Base-by-base conservation (phyloP, 2,888 invertebrate genomes). In the Halictus ligatus region DNA sequence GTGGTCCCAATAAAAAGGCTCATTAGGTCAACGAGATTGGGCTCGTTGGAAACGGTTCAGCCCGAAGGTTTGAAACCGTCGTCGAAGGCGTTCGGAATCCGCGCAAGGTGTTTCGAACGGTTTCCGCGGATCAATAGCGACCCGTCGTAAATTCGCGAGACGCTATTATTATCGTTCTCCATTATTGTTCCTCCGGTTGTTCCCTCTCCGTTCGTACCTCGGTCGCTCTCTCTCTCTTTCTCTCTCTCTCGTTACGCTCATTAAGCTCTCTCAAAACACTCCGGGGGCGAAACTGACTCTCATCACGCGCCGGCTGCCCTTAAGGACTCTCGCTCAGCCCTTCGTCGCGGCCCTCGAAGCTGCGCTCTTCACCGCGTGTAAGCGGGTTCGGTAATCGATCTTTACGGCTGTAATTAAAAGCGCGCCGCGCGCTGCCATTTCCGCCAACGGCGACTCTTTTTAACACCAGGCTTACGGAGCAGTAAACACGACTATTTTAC, bases 251-350 rank as follows among this genome's bases (percentile, higher is more conserved):
- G 69, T 69, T 69, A 35, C 69, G 69, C 35, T 69, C 69, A 43
- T 69, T 69, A 40, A 69, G 40, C 40, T 69, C 69, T 69, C 69
- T 69, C 69, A 69, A 69, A 69, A 69, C 69, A 69, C 69, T 40
- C 40, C 21, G 21, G 69, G 69, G 40, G 69, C 69, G 40, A 69
- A 69, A 69, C 69, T 69, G 69, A 69, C 71, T 46, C 46, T 72
- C 71, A 15, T 46, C 71, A 13, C 71, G 71, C 71, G n/a, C 43
- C 46, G 43, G 15, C 46, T 46, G 43, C 71, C 71, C 71, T 72
- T 43, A 72, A 72, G 46, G 71, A 72, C 71, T 72, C n/a, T 35
- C n/a, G 3, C 35, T n/a, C 71, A 46, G 18, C 67, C 5, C 60
- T 60, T 25, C 25, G 21, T 35, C 67, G 35, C 35, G 67, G 6